Conservation (phyloP, 1,140 invertebrate species). For the Lepidurus packardi region DNA sequence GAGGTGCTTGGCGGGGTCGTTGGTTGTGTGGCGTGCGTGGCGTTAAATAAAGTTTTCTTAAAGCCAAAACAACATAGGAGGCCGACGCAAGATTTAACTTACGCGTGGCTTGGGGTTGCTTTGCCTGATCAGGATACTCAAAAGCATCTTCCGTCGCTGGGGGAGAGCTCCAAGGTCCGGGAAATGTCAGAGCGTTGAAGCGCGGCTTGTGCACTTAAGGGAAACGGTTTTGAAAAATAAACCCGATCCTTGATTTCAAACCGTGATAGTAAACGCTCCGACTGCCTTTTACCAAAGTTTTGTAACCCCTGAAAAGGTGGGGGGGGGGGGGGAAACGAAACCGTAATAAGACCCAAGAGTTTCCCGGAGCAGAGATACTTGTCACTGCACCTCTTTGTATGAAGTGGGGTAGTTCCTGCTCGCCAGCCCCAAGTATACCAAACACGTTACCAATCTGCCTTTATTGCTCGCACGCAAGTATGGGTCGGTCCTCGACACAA, state of each 20-base stretch:
- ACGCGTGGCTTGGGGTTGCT: neutral
- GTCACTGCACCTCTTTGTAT: neutral
- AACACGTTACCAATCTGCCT: slow-evolving; percentile 5
- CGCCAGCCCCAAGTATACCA: neutral
- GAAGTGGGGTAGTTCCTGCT: neutral
- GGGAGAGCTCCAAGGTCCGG: slow-evolving; percentile 2
- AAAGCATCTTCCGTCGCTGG: neutral
- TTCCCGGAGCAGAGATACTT: neutral
- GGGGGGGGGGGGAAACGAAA: neutral
- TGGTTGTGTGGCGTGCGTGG: neutral
- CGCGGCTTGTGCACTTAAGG: neutral
- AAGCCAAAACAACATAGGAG: neutral
- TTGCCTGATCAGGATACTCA: neutral
- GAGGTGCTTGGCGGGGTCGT: slow-evolving; percentile 2
- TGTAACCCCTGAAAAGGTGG: neutral
- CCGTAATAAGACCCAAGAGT: neutral
- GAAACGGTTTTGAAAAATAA: neutral
- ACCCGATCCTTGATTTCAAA: neutral
- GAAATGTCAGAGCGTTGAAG: neutral
- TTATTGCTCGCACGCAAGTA: neutral
- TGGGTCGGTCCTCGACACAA: neutral
- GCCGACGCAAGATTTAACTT: neutral
- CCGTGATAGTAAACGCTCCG: neutral
- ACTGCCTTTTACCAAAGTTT: neutral
- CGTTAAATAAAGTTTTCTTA: neutral